These are phyloP conservation scores for Corythoichthys intestinalis DNA, from an alignment of 2,113 vertebrate genomes.

Conservation along the genomic window DNA sequence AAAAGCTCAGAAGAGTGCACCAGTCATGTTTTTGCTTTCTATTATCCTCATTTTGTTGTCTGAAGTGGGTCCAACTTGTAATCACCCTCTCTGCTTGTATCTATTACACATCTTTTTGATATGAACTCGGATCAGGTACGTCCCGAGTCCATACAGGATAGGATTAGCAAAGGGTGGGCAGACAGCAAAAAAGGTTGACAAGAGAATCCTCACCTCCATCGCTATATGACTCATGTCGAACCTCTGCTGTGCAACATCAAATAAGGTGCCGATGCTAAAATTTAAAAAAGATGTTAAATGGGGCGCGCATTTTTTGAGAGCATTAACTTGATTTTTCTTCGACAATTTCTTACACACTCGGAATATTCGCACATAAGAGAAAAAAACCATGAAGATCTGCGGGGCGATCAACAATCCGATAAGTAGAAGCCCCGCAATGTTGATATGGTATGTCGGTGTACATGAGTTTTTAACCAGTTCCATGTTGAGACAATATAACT, in stretches of 20 bases:
- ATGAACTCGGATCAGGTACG: slow-evolving; percentile 34
- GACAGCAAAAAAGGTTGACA: slow-evolving; percentile 50
- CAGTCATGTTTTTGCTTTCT: background rate
- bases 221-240: slow-evolving; percentile 36
- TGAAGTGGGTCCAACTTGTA: background rate
- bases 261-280: slow-evolving; percentile 28
- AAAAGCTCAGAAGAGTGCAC: background rate
- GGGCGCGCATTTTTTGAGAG: slow-evolving; percentile 66
- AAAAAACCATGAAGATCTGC: slow-evolving; percentile 33
- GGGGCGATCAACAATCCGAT: slow-evolving; percentile 17
- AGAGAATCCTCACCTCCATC: slow-evolving; percentile 19
- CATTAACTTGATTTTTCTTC: slow-evolving; percentile 41
- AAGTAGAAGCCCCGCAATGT: slow-evolving; percentile 22
- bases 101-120: slow-evolving; percentile 42
- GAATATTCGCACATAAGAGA: slow-evolving; percentile 63
- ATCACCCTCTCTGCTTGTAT: background rate
- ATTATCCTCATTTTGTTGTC: background rate
- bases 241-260: slow-evolving; percentile 44
- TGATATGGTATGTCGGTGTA: slow-evolving; percentile 9
- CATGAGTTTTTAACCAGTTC: slow-evolving; percentile 55
- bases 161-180: slow-evolving; percentile 45
- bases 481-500: slow-evolving; percentile 59
- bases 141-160: slow-evolving; percentile 54
- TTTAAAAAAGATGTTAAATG: slow-evolving; percentile 62
- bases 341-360: slow-evolving; percentile 35